These are phyloP conservation scores for Protobothrops mucrosquamatus DNA, from an alignment of 2,113 vertebrate genomes.

Conservation along the genomic window DNA sequence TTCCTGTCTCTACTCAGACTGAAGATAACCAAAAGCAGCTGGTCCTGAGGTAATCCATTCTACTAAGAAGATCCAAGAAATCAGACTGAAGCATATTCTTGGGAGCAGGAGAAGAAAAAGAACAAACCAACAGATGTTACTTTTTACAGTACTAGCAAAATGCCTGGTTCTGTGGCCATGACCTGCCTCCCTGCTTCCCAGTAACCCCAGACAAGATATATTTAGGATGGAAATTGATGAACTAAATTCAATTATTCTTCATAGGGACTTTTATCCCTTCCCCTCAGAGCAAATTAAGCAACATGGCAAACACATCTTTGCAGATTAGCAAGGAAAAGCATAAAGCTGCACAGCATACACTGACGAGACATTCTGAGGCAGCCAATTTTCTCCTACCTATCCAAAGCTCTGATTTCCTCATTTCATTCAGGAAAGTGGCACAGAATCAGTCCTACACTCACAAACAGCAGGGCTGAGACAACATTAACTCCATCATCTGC, in stretches of 20 bases:
- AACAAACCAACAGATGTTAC: conserved; percentile 12
- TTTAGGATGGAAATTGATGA: conserved; percentile 3
- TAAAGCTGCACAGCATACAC: conserved; percentile 47
- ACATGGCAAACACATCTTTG: conserved; percentile 24
- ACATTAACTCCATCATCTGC: conserved; percentile 22
- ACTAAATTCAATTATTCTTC: conserved; percentile 20
- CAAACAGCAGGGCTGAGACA: conserved; percentile 37
- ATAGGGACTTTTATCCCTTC: conserved; percentile 1
- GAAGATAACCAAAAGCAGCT: conserved; percentile 12
- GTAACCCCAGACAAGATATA: background rate
- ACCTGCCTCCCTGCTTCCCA: background rate
- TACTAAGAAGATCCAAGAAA: background rate
- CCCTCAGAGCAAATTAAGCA: background rate
- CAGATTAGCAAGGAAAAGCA: conserved; percentile 13
- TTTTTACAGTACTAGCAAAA: conserved; percentile 23
- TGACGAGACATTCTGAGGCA: conserved; percentile 39
- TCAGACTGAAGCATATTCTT: background rate
- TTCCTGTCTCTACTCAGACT: background rate
- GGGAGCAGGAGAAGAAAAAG: background rate
- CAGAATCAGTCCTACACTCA: conserved; percentile 43
- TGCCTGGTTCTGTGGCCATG: conserved; percentile 21
- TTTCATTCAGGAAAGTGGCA: conserved; percentile 17
- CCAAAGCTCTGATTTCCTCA: conserved; percentile 32
- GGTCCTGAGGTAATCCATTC: conserved; percentile 8
- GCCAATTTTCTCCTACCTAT: conserved; percentile 48